A percentile compares a stretch with the other conserved stretches of the same genome.
Evolutionary conservation across 2,888 invertebrate genomes (phyloP).

Genomic region (Cataglyphis altisquamis): DNA sequence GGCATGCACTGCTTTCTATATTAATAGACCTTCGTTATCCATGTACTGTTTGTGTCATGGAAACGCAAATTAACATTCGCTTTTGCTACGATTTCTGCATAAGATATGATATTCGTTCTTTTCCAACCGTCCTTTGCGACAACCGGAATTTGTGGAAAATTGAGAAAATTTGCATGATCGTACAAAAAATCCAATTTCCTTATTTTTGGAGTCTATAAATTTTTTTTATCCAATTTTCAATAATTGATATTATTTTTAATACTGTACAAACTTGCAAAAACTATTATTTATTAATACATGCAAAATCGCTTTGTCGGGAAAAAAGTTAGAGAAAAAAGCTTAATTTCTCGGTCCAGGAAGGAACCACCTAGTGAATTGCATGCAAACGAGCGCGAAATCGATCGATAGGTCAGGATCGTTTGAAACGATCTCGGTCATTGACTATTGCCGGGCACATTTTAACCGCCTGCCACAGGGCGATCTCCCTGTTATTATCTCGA

Average conservation of each 20-base stretch:
- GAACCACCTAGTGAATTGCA: not conserved
- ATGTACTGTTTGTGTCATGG: slow-evolving; percentile 62
- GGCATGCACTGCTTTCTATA: slow-evolving; percentile 67
- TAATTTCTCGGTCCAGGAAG: not conserved
- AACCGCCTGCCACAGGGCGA: slow-evolving; percentile 62
- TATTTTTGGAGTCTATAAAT: not conserved
- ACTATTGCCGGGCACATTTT: slow-evolving; percentile 46
- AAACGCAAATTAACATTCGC: slow-evolving; percentile 70
- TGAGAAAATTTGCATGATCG: not conserved
- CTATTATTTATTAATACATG: not conserved
- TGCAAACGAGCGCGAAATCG: slow-evolving; percentile 59
- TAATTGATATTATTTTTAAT: not conserved
- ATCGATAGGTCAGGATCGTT: slow-evolving; percentile 72
- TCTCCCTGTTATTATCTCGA: slow-evolving; percentile 71
- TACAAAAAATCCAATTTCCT: not conserved
- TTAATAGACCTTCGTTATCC: slow-evolving; percentile 74
- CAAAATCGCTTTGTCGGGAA: not conserved
- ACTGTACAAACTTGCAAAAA: not conserved
- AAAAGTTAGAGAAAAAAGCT: not conserved
- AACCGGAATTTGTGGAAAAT: not conserved
- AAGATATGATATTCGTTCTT: slow-evolving; percentile 14
- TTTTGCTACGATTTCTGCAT: slow-evolving; percentile 61
- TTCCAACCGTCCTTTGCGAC: not conserved
- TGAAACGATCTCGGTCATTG: slow-evolving; percentile 66
- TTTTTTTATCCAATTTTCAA: not conserved